Conservation (phyloP, 2,113 vertebrate genomes). For the Pangasianodon gigas region DNA sequence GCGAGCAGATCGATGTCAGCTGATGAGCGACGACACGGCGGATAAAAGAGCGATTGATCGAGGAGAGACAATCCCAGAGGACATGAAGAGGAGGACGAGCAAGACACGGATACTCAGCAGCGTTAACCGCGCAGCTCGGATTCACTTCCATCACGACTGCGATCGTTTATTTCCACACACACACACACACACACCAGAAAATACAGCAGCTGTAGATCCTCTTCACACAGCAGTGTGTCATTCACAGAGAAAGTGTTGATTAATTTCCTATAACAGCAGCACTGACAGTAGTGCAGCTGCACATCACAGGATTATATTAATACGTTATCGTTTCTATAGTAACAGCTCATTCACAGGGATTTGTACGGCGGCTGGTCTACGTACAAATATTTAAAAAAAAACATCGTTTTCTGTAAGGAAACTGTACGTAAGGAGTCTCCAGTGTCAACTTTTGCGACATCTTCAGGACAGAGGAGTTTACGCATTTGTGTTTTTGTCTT, state of each 20-base stretch:
- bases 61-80: background rate
- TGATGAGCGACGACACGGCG: background rate
- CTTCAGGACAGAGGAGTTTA: background rate
- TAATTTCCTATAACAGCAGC: background rate
- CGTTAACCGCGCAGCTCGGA: background rate
- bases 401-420: background rate
- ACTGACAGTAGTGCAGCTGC: background rate
- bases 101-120: background rate
- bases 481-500: too few species aligned
- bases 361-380: background rate
- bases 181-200: background rate
- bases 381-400: background rate
- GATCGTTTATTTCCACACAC: background rate
- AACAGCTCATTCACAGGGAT: background rate
- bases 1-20: slow-evolving; percentile 20
- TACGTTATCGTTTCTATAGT: background rate
- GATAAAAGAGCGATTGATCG: slow-evolving; percentile 26
- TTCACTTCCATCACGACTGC: background rate
- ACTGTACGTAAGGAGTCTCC: background rate
- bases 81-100: background rate
- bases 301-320: background rate
- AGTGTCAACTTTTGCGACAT: background rate
- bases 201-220: background rate
- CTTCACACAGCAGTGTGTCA: background rate
- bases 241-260: background rate